phyloP scores from a whole-genome alignment of 2,888 invertebrate species.

The Merodon equestris region DNA sequence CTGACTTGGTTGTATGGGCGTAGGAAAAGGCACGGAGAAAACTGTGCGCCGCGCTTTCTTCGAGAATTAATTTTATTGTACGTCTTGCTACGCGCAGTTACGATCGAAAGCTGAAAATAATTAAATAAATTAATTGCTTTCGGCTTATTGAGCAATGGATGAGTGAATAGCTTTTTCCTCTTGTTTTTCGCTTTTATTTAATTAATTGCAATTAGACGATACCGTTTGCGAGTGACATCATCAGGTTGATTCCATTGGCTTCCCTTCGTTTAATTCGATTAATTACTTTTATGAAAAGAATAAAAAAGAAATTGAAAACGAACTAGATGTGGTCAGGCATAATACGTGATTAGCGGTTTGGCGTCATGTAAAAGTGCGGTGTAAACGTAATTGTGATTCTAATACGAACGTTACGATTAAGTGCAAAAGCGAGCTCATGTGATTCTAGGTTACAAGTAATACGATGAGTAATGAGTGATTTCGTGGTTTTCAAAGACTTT shows the following conservation, averaged over 20 bases:
- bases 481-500: no score
- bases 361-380: no score
- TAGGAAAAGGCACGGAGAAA: no score
- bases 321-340: no score
- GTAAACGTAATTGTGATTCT: no score
- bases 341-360: background rate
- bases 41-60: background rate
- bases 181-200: background rate
- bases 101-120: slow-evolving; percentile 26
- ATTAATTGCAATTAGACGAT: slow-evolving; percentile 47
- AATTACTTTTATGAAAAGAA: slow-evolving; percentile 13
- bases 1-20: no score
- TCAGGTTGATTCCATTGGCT: slow-evolving; percentile 1
- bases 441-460: no score
- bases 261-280: slow-evolving; percentile 22
- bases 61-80: slow-evolving; percentile 1
- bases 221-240: slow-evolving; percentile 44
- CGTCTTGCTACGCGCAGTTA: slow-evolving; percentile 16
- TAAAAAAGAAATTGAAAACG: background rate
- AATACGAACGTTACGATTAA: no score
- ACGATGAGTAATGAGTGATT: no score
- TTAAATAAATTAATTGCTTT: slow-evolving; percentile 57
- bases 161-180: background rate
- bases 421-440: no score
- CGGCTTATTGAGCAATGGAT: slow-evolving; percentile 39